Base-by-base conservation (phyloP, 2,888 invertebrate species). In the Chrysotoxum bicinctum region DNA sequence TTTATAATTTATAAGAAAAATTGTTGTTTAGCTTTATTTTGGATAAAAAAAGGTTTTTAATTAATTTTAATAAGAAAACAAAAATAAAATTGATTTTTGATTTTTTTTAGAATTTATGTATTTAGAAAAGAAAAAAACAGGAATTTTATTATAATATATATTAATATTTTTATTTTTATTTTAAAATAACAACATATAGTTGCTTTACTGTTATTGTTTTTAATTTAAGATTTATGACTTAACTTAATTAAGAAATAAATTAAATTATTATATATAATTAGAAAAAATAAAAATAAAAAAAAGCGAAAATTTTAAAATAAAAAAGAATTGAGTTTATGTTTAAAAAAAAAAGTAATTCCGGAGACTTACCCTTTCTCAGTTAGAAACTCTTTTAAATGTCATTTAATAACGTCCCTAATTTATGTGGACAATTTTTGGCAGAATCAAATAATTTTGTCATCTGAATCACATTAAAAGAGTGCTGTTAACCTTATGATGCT, bases 221-320 rank as follows among this genome's bases (percentile, higher is more conserved):
- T 68, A 58, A 78, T 70, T 60, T 69, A 66, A 56, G 26, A 75
- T 66, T 70, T 58, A 79, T 79, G 75, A 75, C 79, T 84, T 79
- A 69, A 75, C 66, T 84, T 79, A 69, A 70, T 23, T 78, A 70
- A 70, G 64, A 52, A 43, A 56, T 37, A 56, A 43, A 79, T 50
- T 70, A 78, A 84, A 78, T 79, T 74, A 74, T 83, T 58, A 23
- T 26, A 10, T 62, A 10, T 37, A 78, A 78, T 64, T 69, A 74
- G 40, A 64, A 14, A 26, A 56, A 40, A 30, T 23, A 43, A 77
- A 64, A 64, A 50, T 40, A 52, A 43, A 58, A 43, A 43, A 7
- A 43, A 40, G 1, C 8, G 1, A 0, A 8, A 19, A 10, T 9
- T 45, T 45, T 16, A 16, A 43, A 8, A 43, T 16, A 26, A 54